Conservation (phyloP, 2,113 vertebrate genomes). For the Marcusenius ussheri region DNA sequence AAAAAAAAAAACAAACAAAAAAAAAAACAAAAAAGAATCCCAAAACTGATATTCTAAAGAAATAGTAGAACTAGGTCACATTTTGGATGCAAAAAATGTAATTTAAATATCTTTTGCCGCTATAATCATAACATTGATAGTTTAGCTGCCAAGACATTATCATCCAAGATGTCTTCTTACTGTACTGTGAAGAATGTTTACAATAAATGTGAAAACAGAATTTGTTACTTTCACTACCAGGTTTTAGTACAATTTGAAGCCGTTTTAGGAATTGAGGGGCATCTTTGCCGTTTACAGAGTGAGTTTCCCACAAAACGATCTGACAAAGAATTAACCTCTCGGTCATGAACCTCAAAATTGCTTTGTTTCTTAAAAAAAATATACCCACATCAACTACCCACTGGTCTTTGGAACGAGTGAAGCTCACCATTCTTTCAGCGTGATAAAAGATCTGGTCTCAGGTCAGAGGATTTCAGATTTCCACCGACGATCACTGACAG, state of each 20-base stretch:
- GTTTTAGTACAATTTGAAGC: background rate
- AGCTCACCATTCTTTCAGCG: background rate
- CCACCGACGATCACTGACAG: conserved; percentile 56
- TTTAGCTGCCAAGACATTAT: conserved; percentile 15
- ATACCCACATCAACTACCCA: background rate
- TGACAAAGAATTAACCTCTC: background rate
- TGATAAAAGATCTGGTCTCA: background rate
- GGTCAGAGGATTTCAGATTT: background rate
- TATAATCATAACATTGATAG: background rate
- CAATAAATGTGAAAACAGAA: background rate
- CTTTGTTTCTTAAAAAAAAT: background rate
- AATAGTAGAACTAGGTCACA: background rate
- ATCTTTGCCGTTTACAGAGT: background rate
- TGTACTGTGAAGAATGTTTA: background rate
- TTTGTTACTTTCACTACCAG: background rate
- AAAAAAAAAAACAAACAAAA: background rate
- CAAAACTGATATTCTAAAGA: background rate
- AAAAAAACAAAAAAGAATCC: background rate
- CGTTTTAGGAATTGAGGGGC: background rate
- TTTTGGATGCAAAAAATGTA: background rate
- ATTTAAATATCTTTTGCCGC: background rate
- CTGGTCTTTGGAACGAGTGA: background rate
- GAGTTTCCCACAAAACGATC: background rate
- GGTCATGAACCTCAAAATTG: background rate
- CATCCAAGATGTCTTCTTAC: background rate